These are phyloP conservation scores for Crossaster papposus DNA, from an alignment of 53 echinoderm and acorn worm species.

Conservation along the genomic window DNA sequence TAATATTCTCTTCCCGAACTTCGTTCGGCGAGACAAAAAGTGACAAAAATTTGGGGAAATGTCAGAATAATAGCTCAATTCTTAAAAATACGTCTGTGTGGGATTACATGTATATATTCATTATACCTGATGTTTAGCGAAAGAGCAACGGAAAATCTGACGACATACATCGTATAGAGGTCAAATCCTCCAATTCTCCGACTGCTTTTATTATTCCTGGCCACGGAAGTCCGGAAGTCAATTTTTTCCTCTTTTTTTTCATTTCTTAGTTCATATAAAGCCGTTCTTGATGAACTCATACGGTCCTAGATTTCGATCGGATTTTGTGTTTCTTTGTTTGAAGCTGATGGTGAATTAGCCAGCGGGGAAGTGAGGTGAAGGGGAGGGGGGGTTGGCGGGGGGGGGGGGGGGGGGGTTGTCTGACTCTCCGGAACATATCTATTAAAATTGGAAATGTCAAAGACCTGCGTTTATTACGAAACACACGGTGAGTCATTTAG, in stretches of 20 bases:
- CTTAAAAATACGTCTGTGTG: no score
- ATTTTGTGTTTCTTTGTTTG: slow-evolving; percentile 19
- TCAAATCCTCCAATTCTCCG: not conserved
- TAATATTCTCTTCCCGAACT: no score
- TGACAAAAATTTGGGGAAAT: no score
- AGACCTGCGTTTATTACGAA: not conserved
- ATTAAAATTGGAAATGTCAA: slow-evolving; percentile 18
- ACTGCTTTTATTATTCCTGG: not conserved
- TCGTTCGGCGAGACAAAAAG: no score
- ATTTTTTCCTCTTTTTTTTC: not conserved
- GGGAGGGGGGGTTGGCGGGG: slow-evolving; percentile 15
- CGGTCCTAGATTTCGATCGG: slow-evolving; percentile 38
- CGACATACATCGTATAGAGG: not conserved
- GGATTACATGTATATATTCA: no score
- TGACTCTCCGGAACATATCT: not conserved
- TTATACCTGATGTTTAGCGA: no score
- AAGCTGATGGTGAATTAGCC: slow-evolving; percentile 35
- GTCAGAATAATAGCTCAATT: no score
- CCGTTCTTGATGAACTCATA: slow-evolving; percentile 28
- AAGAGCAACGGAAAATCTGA: no score
- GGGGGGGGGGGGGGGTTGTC: not conserved
- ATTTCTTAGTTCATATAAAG: not conserved
- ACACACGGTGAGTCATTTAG: slow-evolving; percentile 33
- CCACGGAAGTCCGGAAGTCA: not conserved
- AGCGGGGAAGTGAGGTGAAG: slow-evolving; percentile 1